Percentiles rank a stretch among this genome's conserved stretches.
Conservation (phyloP, 2,113 vertebrate genomes). For the Marmota flaviventris region DNA sequence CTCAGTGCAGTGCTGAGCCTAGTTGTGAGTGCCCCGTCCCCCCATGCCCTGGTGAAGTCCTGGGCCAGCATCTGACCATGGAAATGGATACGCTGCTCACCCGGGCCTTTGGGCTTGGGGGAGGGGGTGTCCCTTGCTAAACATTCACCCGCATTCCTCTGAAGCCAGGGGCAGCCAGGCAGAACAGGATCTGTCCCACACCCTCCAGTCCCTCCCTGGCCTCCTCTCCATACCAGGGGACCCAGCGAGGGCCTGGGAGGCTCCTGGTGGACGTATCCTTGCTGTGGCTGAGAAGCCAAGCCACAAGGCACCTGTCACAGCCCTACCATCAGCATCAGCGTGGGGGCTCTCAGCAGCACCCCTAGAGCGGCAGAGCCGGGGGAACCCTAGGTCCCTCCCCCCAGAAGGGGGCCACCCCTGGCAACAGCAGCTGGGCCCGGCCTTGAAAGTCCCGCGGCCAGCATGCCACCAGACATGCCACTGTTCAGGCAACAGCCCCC, state of each 20-base stretch:
- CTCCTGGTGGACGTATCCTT: no score
- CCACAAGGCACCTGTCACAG: not conserved
- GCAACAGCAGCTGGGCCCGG: fast-evolving
- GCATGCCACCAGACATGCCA: fast-evolving
- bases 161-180: not conserved
- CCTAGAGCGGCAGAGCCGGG: not conserved
- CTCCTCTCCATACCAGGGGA: not conserved
- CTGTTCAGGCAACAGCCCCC: not conserved
- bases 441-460: not conserved
- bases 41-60: fast-evolving
- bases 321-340: fast-evolving
- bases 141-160: not conserved
- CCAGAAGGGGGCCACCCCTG: not conserved
- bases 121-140: not conserved
- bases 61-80: not conserved
- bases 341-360: no score
- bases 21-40: not conserved
- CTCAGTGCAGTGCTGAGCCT: not conserved
- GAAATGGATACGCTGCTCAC: not conserved
- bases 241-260: not conserved
- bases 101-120: not conserved
- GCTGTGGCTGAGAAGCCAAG: fast-evolving
- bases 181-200: not conserved
- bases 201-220: fast-evolving
- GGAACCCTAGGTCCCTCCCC: fast-evolving